Evolutionary conservation across 2,797 vertebrate genomes (phyloP), one percentile per base, ranked within the genome.

Genomic region (Anguilla pacifica): DNA sequence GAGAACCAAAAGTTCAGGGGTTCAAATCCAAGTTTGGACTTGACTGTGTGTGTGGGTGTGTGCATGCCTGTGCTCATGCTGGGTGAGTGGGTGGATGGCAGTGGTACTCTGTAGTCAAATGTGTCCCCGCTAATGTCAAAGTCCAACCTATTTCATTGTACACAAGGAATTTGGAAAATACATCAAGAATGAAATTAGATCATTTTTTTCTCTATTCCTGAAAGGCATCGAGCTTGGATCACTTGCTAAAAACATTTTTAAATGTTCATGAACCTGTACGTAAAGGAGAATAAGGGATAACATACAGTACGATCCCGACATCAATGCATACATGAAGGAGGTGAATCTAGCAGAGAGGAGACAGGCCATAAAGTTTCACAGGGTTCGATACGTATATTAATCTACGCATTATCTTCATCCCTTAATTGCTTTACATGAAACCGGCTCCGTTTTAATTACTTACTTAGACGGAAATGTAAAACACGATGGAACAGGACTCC

Each of bases 391-490:
- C 51, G 79, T 51, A 82, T 82, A 82, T 82, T 82, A n/a, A 82
- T 82, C 43, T 82, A 25, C 11, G 46, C 79, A 82, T 82, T 82
- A 82, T 39, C 79, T 82, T 82, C 25, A 82, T 49, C 39, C 43
- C 79, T 51, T 82, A 82, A 82, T 82, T 51, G 79, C 53, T 57
- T 84, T 84, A 55, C 83, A 84, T 57, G 35, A 57, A 31, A 84
- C 83, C 39, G n/a, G 49, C 55, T 77, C 31, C 57, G 74, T 49
- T 89, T 89, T 89, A 86, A 89, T 90, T 59, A 84, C 46, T 57
- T 6, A 87, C 46, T 25, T 59, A 87, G 31, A 39, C 57, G 70
- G 85, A 64, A 77, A 74, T 31, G 85, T 83, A 88, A 88, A 88
- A 77, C 25, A 70, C 61, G 77, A 31, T 55, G 67, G 86, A 84